Evolutionary conservation across 2,797 vertebrate genomes (phyloP), one percentile per base, ranked within the genome.

Genomic region (Artibeus lituratus): DNA sequence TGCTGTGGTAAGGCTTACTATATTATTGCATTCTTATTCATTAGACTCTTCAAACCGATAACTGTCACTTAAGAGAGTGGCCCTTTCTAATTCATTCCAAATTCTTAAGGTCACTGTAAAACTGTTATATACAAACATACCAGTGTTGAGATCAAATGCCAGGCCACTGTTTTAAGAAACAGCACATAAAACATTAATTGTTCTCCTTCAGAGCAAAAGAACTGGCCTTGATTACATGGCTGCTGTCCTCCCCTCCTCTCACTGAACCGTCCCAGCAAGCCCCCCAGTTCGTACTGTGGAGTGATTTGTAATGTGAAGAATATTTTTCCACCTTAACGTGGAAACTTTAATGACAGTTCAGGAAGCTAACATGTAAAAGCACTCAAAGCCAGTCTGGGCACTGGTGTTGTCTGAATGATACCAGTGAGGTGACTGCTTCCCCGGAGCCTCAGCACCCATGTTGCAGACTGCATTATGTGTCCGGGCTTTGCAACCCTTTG

Each of bases 21-120:
- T 57, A 89, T 57, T 47, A 26, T 62, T 72, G 35, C 39, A 55
- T 76, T 67, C 14, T 81, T 86, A 93, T 70, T 94, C 73, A 87
- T 93, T 80, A 42, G 29, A 35, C 77, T 93, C 26, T 94, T 77
- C 86, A 87, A 94, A 91, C 87, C 3, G 51, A 12, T 89, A 29
- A 29, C 39, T 18, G 21, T 49, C 44, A n/a, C 51, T 86, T 95
- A 65, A 65, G 39, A 42, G 21, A 73, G 39, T 32, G n/a, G 7
- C 12, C 39, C 11, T 14, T 73, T 90, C 51, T 55, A 77, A 78
- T 87, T 89, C 6, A 29, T 84, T 78, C 62, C 70, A 10, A 85
- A 77, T 77, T 92, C 37, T 84, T 92, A 29, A 4, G 18, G 18
- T 62, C 49, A 35, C 16, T 90, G 10, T 88, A 81, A 94, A 90